Base-by-base conservation (phyloP, 2,888 invertebrate species). In the Dicycla oo region DNA sequence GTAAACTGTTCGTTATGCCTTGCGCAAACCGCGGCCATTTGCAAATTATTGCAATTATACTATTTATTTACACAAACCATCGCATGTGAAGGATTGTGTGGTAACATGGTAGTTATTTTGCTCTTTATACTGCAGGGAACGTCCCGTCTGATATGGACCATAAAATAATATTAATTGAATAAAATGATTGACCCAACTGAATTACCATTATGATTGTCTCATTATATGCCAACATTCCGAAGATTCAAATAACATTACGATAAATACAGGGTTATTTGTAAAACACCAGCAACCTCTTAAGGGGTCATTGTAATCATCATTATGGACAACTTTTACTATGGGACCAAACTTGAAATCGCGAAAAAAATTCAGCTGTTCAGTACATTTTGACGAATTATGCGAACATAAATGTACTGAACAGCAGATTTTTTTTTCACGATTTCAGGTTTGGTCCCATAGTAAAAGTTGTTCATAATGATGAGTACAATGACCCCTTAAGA, bases 1-100 rank as follows among this genome's bases (percentile, higher is more conserved):
- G 70, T 69, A 69, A 75, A 78, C 65, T 26, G 70, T 75, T 74
- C 56, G 81, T 74, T 73, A 81, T 57, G 81, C 61, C 60, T 84
- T 85, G 75, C 85, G 77, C 54, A 84, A 81, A 66, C 63, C 53
- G 69, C 65, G 30, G 76, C 69, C 49, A 56, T 82, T 83, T 83
- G 83, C 78, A 85, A 83, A 80, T 81, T 66, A 83, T 78, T 74
- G 80, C 81, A 81, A 83, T 81, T 83, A 79, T 45, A 71, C 71
- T 80, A 71, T 78, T 77, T 77, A 79, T 81, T 84, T 64, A 84
- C 82, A 79, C 62, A 80, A 77, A 80, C 73, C 69, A 80, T 73
- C 69, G 82, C 56, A 77, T 64, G 63, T 63, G 81, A 73, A 81
- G 78, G 82, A 61, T 82, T 58, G 43, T 80, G 69, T 74, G 64